A percentile compares a stretch with the other conserved stretches of the same genome.
Evolutionary conservation across 2,113 vertebrate genomes (phyloP).

Genomic region (Taxidea taxus): DNA sequence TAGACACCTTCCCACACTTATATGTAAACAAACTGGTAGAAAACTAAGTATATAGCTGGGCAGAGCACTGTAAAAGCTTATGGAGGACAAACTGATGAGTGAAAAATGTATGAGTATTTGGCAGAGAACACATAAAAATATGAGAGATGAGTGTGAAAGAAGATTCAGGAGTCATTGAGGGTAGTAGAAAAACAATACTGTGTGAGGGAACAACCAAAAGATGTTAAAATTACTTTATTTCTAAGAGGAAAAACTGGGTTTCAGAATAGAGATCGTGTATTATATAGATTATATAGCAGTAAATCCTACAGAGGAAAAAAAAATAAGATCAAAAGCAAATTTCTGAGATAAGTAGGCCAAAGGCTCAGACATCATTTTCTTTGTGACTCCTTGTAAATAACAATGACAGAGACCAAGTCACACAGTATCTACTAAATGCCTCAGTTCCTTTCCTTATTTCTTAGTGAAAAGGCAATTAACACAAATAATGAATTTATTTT

Average conservation of each 20-base stretch:
- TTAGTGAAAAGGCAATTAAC: not conserved
- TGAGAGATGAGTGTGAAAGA: not conserved
- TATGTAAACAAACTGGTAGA: not conserved
- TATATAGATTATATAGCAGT: not conserved
- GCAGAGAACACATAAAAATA: not conserved
- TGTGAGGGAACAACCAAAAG: not conserved
- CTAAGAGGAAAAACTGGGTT: not conserved
- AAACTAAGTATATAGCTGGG: not conserved
- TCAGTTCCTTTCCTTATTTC: not conserved
- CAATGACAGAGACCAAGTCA: not conserved
- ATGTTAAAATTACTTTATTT: not conserved
- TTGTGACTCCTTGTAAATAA: not conserved
- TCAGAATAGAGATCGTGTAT: not conserved
- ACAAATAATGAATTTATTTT: not conserved
- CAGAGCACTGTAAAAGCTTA: not conserved
- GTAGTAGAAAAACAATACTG: not conserved
- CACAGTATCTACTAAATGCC: not conserved
- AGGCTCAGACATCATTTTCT: not conserved
- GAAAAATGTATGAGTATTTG: not conserved
- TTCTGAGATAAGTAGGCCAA: not conserved
- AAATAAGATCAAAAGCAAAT: constrained; percentile 8
- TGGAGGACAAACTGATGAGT: not conserved
- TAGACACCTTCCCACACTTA: not conserved
- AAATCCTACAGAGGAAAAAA: not conserved
- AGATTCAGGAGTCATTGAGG: not conserved